Evolutionary conservation across 2,888 invertebrate species (phyloP).

Genomic region (Geophilus truncorum): DNA sequence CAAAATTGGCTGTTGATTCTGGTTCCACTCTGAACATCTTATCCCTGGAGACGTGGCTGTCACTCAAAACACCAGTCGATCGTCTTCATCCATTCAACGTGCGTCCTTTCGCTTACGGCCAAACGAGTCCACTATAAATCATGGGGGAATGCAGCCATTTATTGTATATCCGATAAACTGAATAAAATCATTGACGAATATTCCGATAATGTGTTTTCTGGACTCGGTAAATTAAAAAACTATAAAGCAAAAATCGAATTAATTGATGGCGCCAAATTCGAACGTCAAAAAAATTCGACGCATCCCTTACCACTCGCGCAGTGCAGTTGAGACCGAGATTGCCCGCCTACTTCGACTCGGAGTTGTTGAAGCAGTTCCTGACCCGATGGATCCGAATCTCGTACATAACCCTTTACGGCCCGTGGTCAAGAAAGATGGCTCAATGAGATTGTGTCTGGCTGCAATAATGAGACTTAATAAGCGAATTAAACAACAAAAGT

Average conservation of each 20-base stretch:
- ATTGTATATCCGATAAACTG: not conserved
- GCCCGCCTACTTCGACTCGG: not conserved
- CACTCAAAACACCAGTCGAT: not conserved
- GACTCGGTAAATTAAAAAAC: not conserved
- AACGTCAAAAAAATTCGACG: not conserved
- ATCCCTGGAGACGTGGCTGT: not conserved
- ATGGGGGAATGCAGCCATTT: not conserved
- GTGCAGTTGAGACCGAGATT: not conserved
- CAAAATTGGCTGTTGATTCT: not conserved
- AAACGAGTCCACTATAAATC: not conserved
- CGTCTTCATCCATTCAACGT: not conserved
- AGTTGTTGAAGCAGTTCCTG: not conserved
- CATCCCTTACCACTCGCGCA: not conserved
- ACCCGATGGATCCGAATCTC: not conserved
- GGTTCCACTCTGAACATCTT: not conserved
- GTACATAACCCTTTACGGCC: not conserved
- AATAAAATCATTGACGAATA: not conserved
- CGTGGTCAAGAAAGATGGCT: not conserved
- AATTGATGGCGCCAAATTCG: not conserved
- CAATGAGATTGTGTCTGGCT: not conserved
- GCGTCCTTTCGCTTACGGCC: not conserved
- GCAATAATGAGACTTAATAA: not conserved
- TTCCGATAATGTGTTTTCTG: not conserved
- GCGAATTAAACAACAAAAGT: not conserved
- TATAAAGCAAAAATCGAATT: not conserved